Base-by-base conservation (phyloP, 1,140 invertebrate species). In the Meloidogyne floridensis region DNA sequence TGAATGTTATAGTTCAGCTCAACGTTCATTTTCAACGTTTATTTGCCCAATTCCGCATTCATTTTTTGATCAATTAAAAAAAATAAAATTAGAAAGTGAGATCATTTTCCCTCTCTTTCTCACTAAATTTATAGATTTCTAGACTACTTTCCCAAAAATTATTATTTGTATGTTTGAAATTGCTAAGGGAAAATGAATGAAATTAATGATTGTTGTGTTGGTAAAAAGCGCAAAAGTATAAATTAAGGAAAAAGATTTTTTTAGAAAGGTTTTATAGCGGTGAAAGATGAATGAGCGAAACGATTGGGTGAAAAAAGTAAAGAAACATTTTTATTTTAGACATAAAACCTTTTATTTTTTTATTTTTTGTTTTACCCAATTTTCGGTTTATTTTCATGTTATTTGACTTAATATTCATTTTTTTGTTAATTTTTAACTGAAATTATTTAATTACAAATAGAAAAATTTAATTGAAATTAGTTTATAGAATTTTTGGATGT, bases 251-350 rank as follows among this genome's bases (percentile, higher is more conserved):
- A 65, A 18, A 65, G 1, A 32, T 32, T 32, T 32, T 32, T 32
- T 32, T 32, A 65, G 15, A n/a, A n/a, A 7, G 59, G 59, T 65
- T 65, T 65, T 65, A 15, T 59, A 59, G 15, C n/a, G 15, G 6
- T 65, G 6, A 65, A 65, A 65, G 5, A 65, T 65, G n/a, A 65
- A 65, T n/a, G 59, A 65, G 59, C 59, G 59, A 65, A 65, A 65
- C 59, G 59, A 47, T 47, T 47, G 59, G 59, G 15, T 5, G 7
- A n/a, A 65, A 59, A 65, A 65, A 65, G 4, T 15, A 65, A n/a
- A 65, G 59, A 65, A 65, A 65, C 59, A 65, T 65, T 65, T 65
- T 65, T 65, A 18, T 65, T 15, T 59, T 65, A 59, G 53, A 59
- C 13, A 59, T 59, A 59, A 65, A 65, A n/a, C 10, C 11, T 15